Evolutionary conservation across 2,113 vertebrate genomes (phyloP).

Genomic region (Ginglymostoma cirratum): DNA sequence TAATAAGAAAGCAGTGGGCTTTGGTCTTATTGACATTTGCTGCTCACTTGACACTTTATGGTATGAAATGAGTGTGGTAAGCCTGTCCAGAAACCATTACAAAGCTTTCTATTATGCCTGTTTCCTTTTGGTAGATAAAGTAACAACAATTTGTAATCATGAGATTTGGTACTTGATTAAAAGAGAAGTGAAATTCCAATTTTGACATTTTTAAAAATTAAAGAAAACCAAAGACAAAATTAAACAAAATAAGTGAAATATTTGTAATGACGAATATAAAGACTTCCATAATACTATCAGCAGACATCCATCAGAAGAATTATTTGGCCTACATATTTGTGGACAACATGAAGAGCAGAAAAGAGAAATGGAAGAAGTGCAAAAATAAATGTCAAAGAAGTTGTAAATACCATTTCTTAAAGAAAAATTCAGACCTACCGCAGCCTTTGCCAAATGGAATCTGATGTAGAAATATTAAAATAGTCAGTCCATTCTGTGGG

Average conservation of each 20-base stretch:
- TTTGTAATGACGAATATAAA: background rate
- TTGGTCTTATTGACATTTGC: background rate
- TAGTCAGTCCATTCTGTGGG: background rate
- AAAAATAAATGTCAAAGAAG: background rate
- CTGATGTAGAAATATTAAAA: background rate
- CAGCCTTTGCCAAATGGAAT: background rate
- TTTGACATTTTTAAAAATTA: background rate
- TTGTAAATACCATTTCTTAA: background rate
- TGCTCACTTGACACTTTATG: background rate
- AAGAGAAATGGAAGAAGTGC: background rate
- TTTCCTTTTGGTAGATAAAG: background rate
- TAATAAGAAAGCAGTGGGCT: no score
- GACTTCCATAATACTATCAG: background rate
- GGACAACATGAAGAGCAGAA: background rate
- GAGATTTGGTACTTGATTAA: background rate
- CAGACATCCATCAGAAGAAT: background rate
- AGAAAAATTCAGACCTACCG: background rate
- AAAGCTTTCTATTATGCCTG: background rate
- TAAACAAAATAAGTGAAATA: background rate
- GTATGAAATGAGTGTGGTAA: background rate
- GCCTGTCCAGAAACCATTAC: background rate
- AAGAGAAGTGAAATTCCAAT: background rate
- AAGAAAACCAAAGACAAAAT: background rate
- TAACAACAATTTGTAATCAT: background rate
- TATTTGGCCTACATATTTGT: background rate